Base-by-base conservation (phyloP, 2,797 vertebrate species). In the Gymnoscopelus braueri region DNA sequence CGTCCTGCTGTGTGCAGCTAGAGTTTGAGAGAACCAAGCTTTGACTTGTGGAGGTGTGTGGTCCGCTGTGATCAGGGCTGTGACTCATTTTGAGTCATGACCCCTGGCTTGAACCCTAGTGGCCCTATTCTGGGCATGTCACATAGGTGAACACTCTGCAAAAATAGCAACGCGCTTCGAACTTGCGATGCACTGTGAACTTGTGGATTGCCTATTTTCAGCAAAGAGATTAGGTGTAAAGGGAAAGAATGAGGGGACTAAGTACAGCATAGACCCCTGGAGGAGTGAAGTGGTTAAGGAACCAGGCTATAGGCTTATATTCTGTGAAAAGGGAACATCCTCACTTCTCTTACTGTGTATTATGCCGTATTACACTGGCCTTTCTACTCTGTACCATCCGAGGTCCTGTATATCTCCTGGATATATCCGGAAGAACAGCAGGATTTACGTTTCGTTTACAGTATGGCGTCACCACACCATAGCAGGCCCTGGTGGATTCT, bases 1-100 rank as follows among this genome's bases (percentile, higher is more conserved):
- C 7, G 14, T 69, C 66, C 65, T 63, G 69, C 73, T 48, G 50
- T 65, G 75, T 56, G 66, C 7, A 44, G 39, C 24, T 61, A 62
- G 72, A 65, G 72, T 74, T 67, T 73, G 66, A 79, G 65, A 10
- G 60, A 32, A 57, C 53, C 48, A 26, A 15, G 2, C 5, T 57
- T 70, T 1, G 19, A 19, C 19, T 19, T 19, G 15, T 4, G 48
- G 9, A 56, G n/a, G 29, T 3, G 3, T n/a, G 48, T 24, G 26
- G 14, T 64, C 19, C 8, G 11, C 6, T 10, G 32, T 29, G 62
- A 26, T 3, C 19, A 9, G 32, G 79, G 59, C 64, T 39, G 39
- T 9, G 32, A 32, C 32, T 32, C 59, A 39, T 66, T 65, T 84
- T 61, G 48, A 73, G 54, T 29, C 32, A 29, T 72, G 74, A 51